Evolutionary conservation across 2,113 vertebrate species (phyloP).

Genomic region (Clarias gariepinus): DNA sequence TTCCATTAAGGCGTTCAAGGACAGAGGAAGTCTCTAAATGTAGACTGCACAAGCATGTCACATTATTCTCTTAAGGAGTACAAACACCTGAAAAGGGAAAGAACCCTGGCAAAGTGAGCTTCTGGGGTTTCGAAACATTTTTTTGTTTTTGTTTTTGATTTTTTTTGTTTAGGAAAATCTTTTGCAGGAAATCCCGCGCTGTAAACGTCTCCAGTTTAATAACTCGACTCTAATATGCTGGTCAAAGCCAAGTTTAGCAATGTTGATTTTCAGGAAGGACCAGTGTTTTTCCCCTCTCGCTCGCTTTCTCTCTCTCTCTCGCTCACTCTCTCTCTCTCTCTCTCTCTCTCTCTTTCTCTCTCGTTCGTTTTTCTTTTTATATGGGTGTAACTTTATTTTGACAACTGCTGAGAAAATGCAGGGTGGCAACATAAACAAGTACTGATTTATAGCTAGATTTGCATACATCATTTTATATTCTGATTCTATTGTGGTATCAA

Average conservation of each 20-base stretch:
- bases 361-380: not conserved
- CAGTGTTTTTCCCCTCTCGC: not conserved
- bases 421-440: not conserved
- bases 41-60: not conserved
- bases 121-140: not conserved
- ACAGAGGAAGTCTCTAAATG: not conserved
- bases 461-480: not conserved
- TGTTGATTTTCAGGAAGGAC: constrained; percentile 30
- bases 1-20: not conserved
- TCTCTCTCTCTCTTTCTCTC: not conserved
- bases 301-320: not conserved
- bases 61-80: not conserved
- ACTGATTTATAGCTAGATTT: not conserved
- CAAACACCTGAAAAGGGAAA: not conserved
- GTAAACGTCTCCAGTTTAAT: not conserved
- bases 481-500: not conserved
- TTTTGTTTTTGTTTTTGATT: not conserved
- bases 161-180: no score
- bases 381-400: constrained; percentile 5
- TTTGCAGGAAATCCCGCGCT: not conserved
- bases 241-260: not conserved
- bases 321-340: not conserved
- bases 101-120: not conserved
- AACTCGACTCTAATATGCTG: not conserved
- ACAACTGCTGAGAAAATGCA: not conserved